Conservation (phyloP, 64 coral and sea anemone species). For the Hydrozoanthus tunicans region DNA sequence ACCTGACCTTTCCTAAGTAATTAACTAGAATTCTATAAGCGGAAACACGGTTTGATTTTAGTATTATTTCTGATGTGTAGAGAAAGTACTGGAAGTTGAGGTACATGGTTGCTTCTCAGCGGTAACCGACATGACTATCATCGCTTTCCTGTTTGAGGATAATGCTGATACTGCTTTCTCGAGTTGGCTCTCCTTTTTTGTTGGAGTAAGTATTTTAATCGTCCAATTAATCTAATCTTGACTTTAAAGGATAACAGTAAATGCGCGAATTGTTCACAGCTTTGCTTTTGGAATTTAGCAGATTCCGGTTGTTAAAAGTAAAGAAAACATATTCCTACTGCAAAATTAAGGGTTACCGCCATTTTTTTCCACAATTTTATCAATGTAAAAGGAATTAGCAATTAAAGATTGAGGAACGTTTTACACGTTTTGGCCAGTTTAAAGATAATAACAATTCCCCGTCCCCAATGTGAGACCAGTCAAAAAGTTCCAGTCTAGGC, state of each 20-base stretch:
- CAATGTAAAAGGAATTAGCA: background rate
- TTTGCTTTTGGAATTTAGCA: too few species aligned
- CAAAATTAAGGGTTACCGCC: background rate
- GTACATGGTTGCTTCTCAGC: background rate
- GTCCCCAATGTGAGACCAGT: too few species aligned
- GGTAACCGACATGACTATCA: background rate
- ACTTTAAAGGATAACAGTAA: too few species aligned
- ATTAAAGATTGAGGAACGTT: too few species aligned
- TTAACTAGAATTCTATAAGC: background rate
- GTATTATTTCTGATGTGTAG: background rate
- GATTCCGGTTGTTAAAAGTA: too few species aligned
- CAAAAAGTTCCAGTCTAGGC: too few species aligned
- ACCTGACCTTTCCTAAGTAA: background rate
- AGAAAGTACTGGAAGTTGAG: slow-evolving; percentile 19
- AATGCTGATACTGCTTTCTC: background rate
- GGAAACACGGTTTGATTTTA: background rate
- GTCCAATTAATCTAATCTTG: background rate
- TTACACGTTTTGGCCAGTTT: too few species aligned
- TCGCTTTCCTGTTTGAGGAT: slow-evolving; percentile 32
- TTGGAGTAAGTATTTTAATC: background rate
- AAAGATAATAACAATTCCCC: too few species aligned
- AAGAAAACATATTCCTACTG: too few species aligned
- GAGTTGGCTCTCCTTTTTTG: background rate
- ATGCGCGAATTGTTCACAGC: too few species aligned
- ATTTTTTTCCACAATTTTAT: background rate